phyloP scores from a whole-genome alignment of 2,888 invertebrate genomes.

The Synanthedon tipuliformis region DNA sequence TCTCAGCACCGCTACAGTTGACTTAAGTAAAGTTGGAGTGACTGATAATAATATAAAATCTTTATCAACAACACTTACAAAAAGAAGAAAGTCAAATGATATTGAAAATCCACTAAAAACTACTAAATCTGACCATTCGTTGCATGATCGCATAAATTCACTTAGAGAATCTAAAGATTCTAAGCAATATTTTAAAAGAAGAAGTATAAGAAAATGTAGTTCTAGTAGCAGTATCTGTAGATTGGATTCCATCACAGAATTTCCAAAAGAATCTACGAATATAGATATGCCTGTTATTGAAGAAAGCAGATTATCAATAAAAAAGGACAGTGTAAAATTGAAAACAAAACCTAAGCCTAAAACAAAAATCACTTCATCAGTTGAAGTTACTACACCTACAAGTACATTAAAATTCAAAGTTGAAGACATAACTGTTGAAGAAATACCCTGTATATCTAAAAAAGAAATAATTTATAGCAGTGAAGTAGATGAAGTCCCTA shows the following conservation, averaged over 20 bases:
- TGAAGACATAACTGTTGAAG: conserved; percentile 72
- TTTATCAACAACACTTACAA: conserved; percentile 13
- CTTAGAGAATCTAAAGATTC: conserved; percentile 23
- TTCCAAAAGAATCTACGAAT: conserved; percentile 33
- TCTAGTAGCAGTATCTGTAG: conserved; percentile 53
- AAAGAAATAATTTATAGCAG: conserved; percentile 49
- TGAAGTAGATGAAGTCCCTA: conserved; percentile 26
- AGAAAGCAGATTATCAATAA: conserved; percentile 44
- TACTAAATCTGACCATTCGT: conserved; percentile 59
- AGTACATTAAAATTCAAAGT: conserved; percentile 66
- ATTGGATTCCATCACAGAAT: conserved; percentile 58
- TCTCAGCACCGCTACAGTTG: conserved; percentile 52
- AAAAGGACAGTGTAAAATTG: conserved; percentile 16
- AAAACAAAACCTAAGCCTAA: conserved; percentile 46
- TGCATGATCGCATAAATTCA: conserved; percentile 42
- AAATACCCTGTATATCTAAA: conserved; percentile 44
- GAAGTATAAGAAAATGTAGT: conserved; percentile 53
- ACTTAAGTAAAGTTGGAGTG: conserved; percentile 56
- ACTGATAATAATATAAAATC: conserved; percentile 12
- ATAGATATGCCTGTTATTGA: conserved; percentile 51
- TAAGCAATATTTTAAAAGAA: conserved; percentile 28
- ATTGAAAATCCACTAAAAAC: conserved; percentile 37
- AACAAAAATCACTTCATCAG: conserved; percentile 66
- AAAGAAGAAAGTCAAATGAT: conserved; percentile 21
- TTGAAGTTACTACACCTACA: conserved; percentile 58